A percentile compares a stretch with the other conserved stretches of the same genome.
phyloP scores from a whole-genome alignment of 2,797 vertebrate genomes.

The Amblyraja radiata region DNA sequence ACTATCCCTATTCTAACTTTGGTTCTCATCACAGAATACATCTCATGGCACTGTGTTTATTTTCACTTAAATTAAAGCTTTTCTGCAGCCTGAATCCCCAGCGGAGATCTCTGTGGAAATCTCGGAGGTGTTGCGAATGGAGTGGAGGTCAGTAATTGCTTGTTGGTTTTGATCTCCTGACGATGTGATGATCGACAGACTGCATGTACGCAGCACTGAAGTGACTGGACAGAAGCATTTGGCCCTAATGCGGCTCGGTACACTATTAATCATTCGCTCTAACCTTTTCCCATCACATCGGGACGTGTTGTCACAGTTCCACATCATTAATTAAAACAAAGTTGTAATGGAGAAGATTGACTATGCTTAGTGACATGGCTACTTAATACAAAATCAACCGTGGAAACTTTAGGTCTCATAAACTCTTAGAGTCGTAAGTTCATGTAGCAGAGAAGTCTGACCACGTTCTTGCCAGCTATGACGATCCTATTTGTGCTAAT shows the following conservation, averaged over 20 bases:
- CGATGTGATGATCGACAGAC: not conserved
- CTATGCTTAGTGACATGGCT: not conserved
- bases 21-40: not conserved
- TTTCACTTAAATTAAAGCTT: not conserved
- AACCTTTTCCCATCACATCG: not conserved
- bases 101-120: not conserved
- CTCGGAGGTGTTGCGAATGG: not conserved
- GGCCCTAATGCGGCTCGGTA: not conserved
- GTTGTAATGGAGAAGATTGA: not conserved
- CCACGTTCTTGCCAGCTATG: too few relatives aligned
- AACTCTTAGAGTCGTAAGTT: too few relatives aligned
- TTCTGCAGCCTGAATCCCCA: not conserved
- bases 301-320: not conserved
- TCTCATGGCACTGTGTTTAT: slow-evolving; percentile 7
- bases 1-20: not conserved
- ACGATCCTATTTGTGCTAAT: too few relatives aligned
- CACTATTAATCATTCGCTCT: not conserved
- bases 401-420: not conserved
- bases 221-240: not conserved
- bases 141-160: not conserved
- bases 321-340: not conserved
- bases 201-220: not conserved
- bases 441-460: too few relatives aligned
- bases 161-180: slow-evolving; percentile 17
- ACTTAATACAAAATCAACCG: not conserved